These are phyloP conservation scores for Notothenia rossii DNA, from an alignment of 2,113 vertebrate genomes.

Conservation along the genomic window DNA sequence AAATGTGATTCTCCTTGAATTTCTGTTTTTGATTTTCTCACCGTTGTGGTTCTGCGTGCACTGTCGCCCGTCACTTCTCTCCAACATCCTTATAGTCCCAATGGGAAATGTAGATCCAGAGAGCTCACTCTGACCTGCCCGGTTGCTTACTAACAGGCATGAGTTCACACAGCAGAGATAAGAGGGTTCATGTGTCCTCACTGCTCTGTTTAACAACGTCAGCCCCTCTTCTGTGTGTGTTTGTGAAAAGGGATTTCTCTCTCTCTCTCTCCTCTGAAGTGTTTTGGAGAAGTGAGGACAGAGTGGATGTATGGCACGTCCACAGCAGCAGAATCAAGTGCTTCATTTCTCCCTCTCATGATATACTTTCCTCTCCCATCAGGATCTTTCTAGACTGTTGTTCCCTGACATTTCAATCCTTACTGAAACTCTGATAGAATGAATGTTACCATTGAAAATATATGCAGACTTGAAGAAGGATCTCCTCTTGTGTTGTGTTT, in stretches of 20 bases:
- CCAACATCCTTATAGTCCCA: conserved; percentile 55
- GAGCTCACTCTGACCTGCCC: conserved; percentile 21
- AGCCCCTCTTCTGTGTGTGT: conserved; percentile 2
- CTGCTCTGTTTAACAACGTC: conserved; percentile 7
- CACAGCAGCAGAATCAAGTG: conserved; percentile 34
- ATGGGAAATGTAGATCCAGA: conserved; percentile 59
- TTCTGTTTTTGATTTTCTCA: conserved; percentile 11
- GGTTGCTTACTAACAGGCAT: conserved; percentile 23
- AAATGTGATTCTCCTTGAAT: conserved; percentile 13
- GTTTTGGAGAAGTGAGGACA: background rate
- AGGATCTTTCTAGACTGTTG: conserved; percentile 38
- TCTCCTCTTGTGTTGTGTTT: conserved; percentile 47
- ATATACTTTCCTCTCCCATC: conserved; percentile 34
- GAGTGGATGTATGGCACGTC: conserved; percentile 3
- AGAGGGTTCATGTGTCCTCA: conserved; percentile 28
- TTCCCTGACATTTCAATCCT: conserved; percentile 66
- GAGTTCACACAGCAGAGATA: conserved; percentile 10
- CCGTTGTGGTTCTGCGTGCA: conserved; percentile 42
- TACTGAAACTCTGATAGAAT: conserved; percentile 72
- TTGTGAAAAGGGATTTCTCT: conserved; percentile 30
- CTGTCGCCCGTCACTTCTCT: conserved; percentile 47
- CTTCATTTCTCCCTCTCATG: conserved; percentile 17
- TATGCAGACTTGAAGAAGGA: conserved; percentile 80
- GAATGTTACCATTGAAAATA: conserved; percentile 82
- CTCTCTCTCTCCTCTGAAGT: conserved; percentile 22